Base-by-base conservation (phyloP, 2,113 vertebrate genomes). In the Pelodiscus sinensis region DNA sequence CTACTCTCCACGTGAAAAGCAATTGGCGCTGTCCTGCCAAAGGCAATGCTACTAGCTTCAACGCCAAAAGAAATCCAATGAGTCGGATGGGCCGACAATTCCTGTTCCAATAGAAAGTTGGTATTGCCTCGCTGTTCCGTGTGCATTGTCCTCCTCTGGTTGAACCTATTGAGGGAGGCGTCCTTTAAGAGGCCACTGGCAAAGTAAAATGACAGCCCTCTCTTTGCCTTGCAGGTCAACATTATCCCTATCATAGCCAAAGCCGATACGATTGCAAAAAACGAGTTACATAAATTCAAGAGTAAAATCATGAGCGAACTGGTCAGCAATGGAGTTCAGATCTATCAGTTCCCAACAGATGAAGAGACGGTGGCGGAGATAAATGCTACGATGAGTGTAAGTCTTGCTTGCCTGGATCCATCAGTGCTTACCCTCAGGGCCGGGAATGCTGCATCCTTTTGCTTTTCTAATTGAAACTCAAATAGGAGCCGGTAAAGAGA, bases 281-380 rank as follows among this genome's bases (percentile, higher is more conserved):
- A 98, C 0, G 98, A 98, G 83, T n/a, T 98, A 88, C 98, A 98
- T 96, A 98, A 98, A 93, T 98, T 98, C 97, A 98, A 98, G 97
- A 98, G 98, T 60, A 98, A 98, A 97, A 98, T 98, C 94, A 98
- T 98, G 98, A 98, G 98, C 0, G 98, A 98, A 87, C 96, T 98
- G 25, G 98, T 98, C 88, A 98, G 98, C 97, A 98, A 98, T 1
- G 98, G 98, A 0, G 98, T 98, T 68, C 98, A 98, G 97, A 98
- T 98, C 92, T 98, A 98, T 90, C 98, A 98, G 96, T 98, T 98
- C 87, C 98, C 98, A 0, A 98, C 98, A 0, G 98, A 98, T 3
- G 98, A 98, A 85, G 98, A 98, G 92, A 98, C 98, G 0, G 98
- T 98, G 94, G 98, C 98, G 0, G 98, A 98, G 96, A 98, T 98